Conservation (phyloP, 2,888 invertebrate genomes). For the Bimastos eiseni region DNA sequence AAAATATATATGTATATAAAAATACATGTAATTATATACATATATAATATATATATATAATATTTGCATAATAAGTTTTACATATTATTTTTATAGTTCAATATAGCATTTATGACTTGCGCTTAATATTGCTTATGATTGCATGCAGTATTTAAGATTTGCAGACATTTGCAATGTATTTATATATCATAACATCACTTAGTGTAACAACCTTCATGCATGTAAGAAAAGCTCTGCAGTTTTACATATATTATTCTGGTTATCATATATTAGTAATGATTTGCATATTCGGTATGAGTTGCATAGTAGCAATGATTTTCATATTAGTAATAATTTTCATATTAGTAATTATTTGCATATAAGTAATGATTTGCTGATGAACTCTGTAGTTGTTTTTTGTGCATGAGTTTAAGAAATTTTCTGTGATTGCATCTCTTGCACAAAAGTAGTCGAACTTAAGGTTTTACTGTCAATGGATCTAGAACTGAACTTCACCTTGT, state of each 20-base stretch:
- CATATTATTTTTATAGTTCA: background rate
- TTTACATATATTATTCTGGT: background rate
- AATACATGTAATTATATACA: too few species aligned
- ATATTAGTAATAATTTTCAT: background rate
- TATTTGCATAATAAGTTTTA: background rate
- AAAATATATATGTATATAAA: too few species aligned
- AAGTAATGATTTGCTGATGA: background rate
- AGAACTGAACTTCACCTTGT: background rate
- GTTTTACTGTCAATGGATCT: background rate
- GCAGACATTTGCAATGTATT: background rate
- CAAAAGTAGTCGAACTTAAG: background rate
- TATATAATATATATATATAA: too few species aligned
- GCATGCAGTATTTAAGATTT: background rate
- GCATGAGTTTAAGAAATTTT: background rate
- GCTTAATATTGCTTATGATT: background rate
- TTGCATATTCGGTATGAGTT: background rate
- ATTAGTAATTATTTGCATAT: background rate
- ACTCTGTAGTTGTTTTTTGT: background rate
- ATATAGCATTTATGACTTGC: background rate
- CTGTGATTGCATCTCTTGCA: background rate
- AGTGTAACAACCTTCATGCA: too few species aligned
- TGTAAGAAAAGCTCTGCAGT: background rate
- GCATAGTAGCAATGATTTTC: background rate
- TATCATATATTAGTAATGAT: background rate
- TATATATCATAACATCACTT: too few species aligned